Evolutionary conservation across 2,888 invertebrate species (phyloP).

Genomic region (Drosophila bunnanda): DNA sequence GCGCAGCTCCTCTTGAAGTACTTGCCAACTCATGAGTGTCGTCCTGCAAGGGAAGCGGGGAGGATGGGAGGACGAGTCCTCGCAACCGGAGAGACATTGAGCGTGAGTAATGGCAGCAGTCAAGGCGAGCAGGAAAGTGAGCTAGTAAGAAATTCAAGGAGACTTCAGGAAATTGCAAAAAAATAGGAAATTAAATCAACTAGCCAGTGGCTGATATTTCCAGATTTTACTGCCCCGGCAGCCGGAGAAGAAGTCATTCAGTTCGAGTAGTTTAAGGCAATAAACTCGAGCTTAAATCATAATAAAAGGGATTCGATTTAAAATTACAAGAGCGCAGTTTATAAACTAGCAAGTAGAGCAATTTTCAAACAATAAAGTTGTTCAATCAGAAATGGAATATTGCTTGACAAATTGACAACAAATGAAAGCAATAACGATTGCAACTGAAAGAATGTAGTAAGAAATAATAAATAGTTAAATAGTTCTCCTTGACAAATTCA

Average conservation of each 20-base stretch:
- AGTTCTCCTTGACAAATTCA: too few relatives aligned
- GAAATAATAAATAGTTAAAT: neutral
- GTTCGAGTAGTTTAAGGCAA: constrained; percentile 4
- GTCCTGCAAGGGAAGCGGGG: constrained; percentile 2
- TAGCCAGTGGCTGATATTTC: constrained; percentile 8
- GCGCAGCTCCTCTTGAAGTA: constrained; percentile 67
- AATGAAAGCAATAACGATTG: neutral
- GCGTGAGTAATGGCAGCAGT: constrained; percentile 47
- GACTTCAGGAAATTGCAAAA: constrained; percentile 19
- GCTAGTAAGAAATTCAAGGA: constrained; percentile 23
- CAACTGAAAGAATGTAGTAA: neutral
- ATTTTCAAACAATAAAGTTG: neutral
- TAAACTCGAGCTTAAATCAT: constrained; percentile 6
- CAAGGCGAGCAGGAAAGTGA: constrained; percentile 15
- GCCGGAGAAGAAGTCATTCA: constrained; percentile 12
- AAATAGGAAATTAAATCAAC: constrained; percentile 38
- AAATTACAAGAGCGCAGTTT: neutral
- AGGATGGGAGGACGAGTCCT: neutral
- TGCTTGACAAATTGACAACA: neutral
- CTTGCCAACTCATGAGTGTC: constrained; percentile 62
- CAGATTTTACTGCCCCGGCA: constrained; percentile 5
- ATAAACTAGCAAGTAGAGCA: neutral
- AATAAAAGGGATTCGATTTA: neutral
- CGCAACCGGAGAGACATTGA: constrained; percentile 25
- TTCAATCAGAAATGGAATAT: neutral